Conservation (phyloP, 2,888 invertebrate genomes). For the Periphyllus acericola region DNA sequence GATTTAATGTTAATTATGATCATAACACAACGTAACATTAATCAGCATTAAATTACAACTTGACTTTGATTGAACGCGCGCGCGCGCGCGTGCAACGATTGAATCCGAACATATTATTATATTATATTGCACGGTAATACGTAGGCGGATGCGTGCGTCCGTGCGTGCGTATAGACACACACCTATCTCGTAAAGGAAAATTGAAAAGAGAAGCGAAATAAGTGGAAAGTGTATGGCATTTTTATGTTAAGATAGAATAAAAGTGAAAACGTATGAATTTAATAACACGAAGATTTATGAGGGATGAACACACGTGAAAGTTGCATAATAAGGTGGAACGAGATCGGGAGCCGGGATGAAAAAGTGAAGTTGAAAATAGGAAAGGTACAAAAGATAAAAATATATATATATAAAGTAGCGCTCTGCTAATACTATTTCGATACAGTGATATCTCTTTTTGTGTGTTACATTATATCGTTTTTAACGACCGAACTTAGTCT, state of each 20-base stretch:
- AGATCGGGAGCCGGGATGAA: not conserved
- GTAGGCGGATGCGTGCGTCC: not conserved
- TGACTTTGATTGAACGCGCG: slow-evolving; percentile 23
- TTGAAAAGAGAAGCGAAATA: slow-evolving; percentile 13
- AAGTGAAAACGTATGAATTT: slow-evolving; percentile 18
- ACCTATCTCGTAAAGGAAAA: not conserved
- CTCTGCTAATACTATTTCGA: not conserved
- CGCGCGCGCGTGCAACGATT: not conserved
- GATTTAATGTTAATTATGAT: too few relatives aligned
- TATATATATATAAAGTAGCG: not conserved
- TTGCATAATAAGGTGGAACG: slow-evolving; percentile 11
- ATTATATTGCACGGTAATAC: not conserved
- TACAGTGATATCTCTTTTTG: too few relatives aligned
- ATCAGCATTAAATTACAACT: slow-evolving; percentile 19
- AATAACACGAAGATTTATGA: slow-evolving; percentile 27
- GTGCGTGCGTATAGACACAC: too few relatives aligned
- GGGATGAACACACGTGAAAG: slow-evolving; percentile 11
- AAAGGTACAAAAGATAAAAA: not conserved
- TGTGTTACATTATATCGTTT: too few relatives aligned
- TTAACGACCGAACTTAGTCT: too few relatives aligned
- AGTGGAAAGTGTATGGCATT: slow-evolving; percentile 12
- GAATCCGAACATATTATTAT: not conserved
- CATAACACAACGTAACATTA: not conserved
- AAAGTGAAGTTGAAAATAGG: not conserved
- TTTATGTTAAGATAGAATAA: not conserved